Base-by-base conservation (phyloP, 2,797 vertebrate genomes). In the Neoniphon sammara region DNA sequence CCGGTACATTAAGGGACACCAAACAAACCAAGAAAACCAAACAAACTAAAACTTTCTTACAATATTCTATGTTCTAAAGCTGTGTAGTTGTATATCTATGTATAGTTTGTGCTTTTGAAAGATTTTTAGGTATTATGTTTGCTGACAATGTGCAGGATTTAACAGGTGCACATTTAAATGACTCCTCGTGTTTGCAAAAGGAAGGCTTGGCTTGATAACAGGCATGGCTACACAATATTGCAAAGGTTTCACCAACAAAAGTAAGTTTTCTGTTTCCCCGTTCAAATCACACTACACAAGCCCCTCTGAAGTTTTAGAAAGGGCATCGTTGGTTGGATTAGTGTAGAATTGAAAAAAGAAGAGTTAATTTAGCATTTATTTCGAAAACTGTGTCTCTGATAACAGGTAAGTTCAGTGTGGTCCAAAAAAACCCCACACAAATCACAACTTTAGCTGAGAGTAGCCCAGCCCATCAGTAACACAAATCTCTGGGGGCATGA, bases 141-240 rank as follows among this genome's bases (percentile, higher is more conserved):
- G 15, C 5, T 31, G 0, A 7, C 10, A 12, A 58, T 57, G 49
- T 18, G 4, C 30, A 57, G 3, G 21, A 14, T n/a, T 73, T 27
- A 59, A 44, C 80, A 81, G 63, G 70, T 82, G 57, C 50, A 56
- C 27, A 18, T 56, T 42, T 15, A 3, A 59, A 73, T 7, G 53
- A 66, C n/a, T 75, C 10, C 20, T 20, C 14, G 12, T 85, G 78
- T 89, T 89, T 88, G 64, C 76, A 44, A 47, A 87, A 77, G 78
- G 76, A 76, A 63, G 49, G 67, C 65, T 60, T 5, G 23, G 25
- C 30, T 73, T 77, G 61, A 66, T 61, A 75, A 76, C 52, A 82
- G 30, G 12, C 54, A 52, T 23, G 36, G 46, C 21, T 20, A 66
- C 39, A 69, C 27, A 75, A 2, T 53, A 25, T 14, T 68, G 31